Percentiles rank a stretch among this genome's conserved stretches.
phyloP scores from a whole-genome alignment of 2,888 invertebrate species.

The Cataglyphis rosenhaueri region DNA sequence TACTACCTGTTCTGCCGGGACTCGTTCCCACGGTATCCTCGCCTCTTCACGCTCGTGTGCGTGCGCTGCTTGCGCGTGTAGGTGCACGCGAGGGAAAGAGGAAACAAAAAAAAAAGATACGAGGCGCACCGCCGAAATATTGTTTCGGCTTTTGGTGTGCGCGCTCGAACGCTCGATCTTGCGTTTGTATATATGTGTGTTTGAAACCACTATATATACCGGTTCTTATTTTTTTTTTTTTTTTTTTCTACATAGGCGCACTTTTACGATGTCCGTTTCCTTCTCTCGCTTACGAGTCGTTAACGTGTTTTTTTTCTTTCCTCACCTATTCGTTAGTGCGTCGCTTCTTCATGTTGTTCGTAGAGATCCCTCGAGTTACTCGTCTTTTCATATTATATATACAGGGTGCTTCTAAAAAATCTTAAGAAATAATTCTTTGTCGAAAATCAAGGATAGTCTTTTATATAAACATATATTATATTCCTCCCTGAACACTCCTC shows the following conservation, averaged over 20 bases:
- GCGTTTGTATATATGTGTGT: not conserved
- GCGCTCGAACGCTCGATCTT: not conserved
- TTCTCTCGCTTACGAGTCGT: not conserved
- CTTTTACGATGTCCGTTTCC: not conserved
- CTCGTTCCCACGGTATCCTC: slow-evolving; percentile 73
- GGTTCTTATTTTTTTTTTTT: slow-evolving; percentile 12
- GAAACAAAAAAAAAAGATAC: not conserved
- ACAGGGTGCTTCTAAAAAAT: too few relatives aligned
- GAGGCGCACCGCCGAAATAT: slow-evolving; percentile 55
- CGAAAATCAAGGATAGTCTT: too few relatives aligned
- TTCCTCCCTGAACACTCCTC: too few relatives aligned
- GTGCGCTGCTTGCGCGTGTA: not conserved
- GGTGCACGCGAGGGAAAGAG: slow-evolving; percentile 5
- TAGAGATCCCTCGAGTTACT: slow-evolving; percentile 10
- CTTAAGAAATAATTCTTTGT: too few relatives aligned
- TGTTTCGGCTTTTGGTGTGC: slow-evolving; percentile 34
- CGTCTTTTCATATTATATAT: not conserved
- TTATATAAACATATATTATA: too few relatives aligned
- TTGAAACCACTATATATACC: slow-evolving; percentile 30
- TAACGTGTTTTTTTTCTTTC: not conserved
- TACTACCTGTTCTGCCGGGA: slow-evolving; percentile 76
- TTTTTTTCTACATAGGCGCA: not conserved
- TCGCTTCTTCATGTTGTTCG: slow-evolving; percentile 17
- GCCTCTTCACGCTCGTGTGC: slow-evolving; percentile 54
- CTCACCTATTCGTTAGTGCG: not conserved